Evolutionary conservation across 2,888 invertebrate genomes (phyloP).

Genomic region (Pteria penguin): DNA sequence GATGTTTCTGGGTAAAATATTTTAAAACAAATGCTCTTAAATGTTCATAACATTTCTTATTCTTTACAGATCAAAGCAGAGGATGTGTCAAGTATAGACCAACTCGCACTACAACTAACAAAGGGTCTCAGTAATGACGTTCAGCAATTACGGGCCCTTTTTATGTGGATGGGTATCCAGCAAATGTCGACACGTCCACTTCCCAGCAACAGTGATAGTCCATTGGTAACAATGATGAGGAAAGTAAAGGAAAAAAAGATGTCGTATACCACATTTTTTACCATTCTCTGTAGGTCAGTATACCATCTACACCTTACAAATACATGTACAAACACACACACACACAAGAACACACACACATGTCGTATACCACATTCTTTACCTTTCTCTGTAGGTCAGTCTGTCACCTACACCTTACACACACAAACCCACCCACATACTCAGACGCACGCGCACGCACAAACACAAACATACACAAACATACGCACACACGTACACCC

Average conservation of each 20-base stretch:
- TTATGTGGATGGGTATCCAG: conserved; percentile 44
- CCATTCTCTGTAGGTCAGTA: conserved; percentile 63
- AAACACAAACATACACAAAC: too few relatives aligned
- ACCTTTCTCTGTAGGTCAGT: conserved; percentile 64
- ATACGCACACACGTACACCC: too few relatives aligned
- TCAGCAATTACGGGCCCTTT: conserved; percentile 27
- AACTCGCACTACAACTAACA: conserved; percentile 14
- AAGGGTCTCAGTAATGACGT: conserved; percentile 12
- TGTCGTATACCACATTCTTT: conserved; percentile 60
- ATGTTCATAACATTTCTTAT: too few relatives aligned
- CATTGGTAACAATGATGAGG: conserved; percentile 61
- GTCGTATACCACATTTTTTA: conserved; percentile 59
- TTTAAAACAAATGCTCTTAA: too few relatives aligned
- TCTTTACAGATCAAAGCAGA: conserved; percentile 25
- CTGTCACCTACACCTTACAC: too few relatives aligned
- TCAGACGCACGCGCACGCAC: too few relatives aligned
- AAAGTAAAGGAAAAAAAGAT: conserved; percentile 57
- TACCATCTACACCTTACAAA: background rate
- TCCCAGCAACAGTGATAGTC: conserved; percentile 45
- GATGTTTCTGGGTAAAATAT: too few relatives aligned
- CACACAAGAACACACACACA: too few relatives aligned
- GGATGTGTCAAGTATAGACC: conserved; percentile 2
- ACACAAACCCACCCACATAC: too few relatives aligned
- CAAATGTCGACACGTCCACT: conserved; percentile 52
- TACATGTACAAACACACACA: too few relatives aligned